Percentiles rank a stretch among this genome's conserved stretches.
Conservation (phyloP, 2,113 vertebrate genomes). For the Telmatochromis sp. region DNA sequence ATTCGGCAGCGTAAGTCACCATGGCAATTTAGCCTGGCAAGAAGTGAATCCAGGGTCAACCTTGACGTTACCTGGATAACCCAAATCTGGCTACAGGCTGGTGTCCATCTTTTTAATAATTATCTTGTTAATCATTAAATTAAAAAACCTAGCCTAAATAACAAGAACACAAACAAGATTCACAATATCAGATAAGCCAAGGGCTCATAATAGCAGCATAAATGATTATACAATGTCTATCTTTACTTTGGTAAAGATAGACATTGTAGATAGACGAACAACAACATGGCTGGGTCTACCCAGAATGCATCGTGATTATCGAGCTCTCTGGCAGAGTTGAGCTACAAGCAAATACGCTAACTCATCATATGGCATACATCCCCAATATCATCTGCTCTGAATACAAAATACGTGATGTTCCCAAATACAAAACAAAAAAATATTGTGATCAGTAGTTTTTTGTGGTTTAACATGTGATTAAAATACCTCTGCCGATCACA, state of each 20-base stretch:
- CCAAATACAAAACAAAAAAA: not conserved
- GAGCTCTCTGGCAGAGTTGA: not conserved
- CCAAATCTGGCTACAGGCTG: not conserved
- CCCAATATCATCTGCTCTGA: not conserved
- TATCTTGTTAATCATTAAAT: not conserved
- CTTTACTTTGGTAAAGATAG: not conserved
- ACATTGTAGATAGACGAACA: not conserved
- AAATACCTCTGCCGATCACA: not conserved
- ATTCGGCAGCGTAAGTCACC: not conserved
- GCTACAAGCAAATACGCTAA: not conserved
- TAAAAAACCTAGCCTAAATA: not conserved
- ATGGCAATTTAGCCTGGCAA: not conserved
- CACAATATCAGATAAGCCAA: not conserved
- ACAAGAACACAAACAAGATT: not conserved
- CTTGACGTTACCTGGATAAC: not conserved
- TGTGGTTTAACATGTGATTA: not conserved
- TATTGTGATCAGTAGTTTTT: not conserved
- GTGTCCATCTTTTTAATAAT: not conserved
- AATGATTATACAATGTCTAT: not conserved
- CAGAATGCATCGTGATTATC: not conserved
- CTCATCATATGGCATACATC: not conserved
- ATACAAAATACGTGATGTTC: not conserved
- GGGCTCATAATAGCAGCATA: not conserved
- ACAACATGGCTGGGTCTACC: not conserved
- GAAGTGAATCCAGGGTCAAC: not conserved